Evolutionary conservation across 2,113 vertebrate species (phyloP), one percentile per base, ranked within the genome.

Genomic region (Odontesthes bonariensis): DNA sequence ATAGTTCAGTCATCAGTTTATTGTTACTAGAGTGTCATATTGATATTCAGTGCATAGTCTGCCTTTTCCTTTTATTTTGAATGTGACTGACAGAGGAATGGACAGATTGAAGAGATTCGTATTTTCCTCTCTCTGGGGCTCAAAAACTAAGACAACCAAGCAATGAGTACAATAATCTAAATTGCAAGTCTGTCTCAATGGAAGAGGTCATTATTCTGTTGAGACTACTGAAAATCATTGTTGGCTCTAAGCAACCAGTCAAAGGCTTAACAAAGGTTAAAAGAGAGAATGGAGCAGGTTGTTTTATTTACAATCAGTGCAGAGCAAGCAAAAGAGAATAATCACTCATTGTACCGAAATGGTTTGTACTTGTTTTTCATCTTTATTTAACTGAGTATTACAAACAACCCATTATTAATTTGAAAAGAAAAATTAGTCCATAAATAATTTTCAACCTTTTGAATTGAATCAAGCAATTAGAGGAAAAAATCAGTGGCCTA

Each of bases 401-500:
- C 44, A 47, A 38, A 56, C 20, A 31, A 8, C 10, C 19, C 38
- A 16, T 58, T 16, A 42, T 44, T 22, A 22, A 51, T n/a, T 31
- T 44, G 7, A 31, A 38, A 38, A 13, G 6, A 47, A 60, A 69
- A 51, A 73, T 12, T 53, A 20, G 46, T 54, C 14, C 6, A 47
- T 72, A 73, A 78, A 23, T 64, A 59, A 35, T 23, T 10, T 38
- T 13, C 6, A 64, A 63, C 27, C 64, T 75, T 61, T 19, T 53
- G 33, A 64, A 72, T 10, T 68, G 40, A 68, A 22, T 58, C 63
- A 78, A 54, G 46, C 55, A 69, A 76, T 81, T 86, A 72, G 70
- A 63, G 33, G 54, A 71, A 75, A 84, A 67, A 75, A 84, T 75
- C 63, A 72, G 66, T 65, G 8, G 20, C 23, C 75, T 60, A 58